Percentiles rank a stretch among this genome's conserved stretches.
These are phyloP conservation scores for Lethocerus indicus DNA, from an alignment of 1,140 invertebrate genomes.

Conservation along the genomic window DNA sequence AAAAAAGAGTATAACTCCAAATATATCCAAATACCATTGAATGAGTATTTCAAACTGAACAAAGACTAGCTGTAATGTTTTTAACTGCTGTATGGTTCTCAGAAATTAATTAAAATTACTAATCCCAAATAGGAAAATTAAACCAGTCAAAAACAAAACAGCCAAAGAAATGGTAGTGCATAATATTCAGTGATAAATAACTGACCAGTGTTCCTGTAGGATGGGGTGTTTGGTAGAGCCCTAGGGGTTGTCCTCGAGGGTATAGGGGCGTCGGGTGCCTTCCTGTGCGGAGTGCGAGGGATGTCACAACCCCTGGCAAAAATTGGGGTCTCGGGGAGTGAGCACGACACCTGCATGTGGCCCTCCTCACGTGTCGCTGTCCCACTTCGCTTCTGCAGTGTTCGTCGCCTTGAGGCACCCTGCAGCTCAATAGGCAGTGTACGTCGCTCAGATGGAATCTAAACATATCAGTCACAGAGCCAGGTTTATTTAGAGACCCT, in stretches of 20 bases:
- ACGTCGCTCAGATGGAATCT: conserved; percentile 42
- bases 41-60: too few relatives aligned
- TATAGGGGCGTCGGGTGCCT: conserved; percentile 19
- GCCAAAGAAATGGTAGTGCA: too few relatives aligned
- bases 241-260: conserved; percentile 13
- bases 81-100: too few relatives aligned
- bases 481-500: background rate
- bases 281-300: conserved; percentile 19
- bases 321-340: conserved; percentile 64
- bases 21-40: too few relatives aligned
- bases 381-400: conserved; percentile 29
- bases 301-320: conserved; percentile 45
- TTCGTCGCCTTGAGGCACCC: conserved; percentile 31
- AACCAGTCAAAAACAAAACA: too few relatives aligned
- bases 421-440: conserved; percentile 49
- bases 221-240: background rate
- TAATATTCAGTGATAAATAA: too few relatives aligned
- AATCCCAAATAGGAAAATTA: too few relatives aligned
- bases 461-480: conserved; percentile 8
- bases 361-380: conserved; percentile 29
- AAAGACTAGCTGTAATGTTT: too few relatives aligned
- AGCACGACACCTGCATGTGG: conserved; percentile 60
- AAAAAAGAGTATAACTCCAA: too few relatives aligned
- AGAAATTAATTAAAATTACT: too few relatives aligned
- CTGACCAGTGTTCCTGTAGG: conserved; percentile 5